phyloP scores from a whole-genome alignment of 2,888 invertebrate genomes.

The Glaucopsyche alexis region DNA sequence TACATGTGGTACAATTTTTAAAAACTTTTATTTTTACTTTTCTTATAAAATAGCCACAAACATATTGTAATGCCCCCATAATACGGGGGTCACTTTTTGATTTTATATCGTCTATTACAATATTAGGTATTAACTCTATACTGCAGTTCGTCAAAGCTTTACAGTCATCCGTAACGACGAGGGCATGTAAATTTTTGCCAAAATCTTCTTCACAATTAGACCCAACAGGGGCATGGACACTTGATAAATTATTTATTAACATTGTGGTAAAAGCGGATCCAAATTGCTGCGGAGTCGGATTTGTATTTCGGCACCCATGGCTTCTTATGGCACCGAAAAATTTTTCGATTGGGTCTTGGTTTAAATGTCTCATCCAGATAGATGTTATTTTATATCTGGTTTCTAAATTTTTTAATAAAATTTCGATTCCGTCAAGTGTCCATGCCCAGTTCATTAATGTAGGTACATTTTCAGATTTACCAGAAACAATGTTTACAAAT shows the following conservation, averaged over 20 bases:
- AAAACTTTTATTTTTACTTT: no score
- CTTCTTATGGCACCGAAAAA: constrained; percentile 41
- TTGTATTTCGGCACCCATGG: no score
- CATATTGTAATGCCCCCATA: background rate
- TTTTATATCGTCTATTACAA: background rate
- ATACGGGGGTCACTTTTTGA: background rate
- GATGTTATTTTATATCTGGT: constrained; percentile 36
- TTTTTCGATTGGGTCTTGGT: constrained; percentile 43
- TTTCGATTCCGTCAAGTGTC: constrained; percentile 33
- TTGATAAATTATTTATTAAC: no score
- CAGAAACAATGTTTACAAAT: constrained; percentile 33
- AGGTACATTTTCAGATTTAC: constrained; percentile 33
- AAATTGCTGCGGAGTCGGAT: no score
- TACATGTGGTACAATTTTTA: no score
- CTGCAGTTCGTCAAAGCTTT: background rate
- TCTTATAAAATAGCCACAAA: no score
- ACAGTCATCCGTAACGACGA: background rate
- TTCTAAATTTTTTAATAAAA: constrained; percentile 30
- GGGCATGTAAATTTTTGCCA: background rate
- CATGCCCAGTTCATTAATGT: constrained; percentile 38
- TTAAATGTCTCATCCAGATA: constrained; percentile 42
- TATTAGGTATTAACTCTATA: background rate
- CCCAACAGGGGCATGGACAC: constrained; percentile 27
- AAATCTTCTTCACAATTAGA: constrained; percentile 37
- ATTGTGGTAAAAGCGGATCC: no score